Evolutionary conservation across 1,140 invertebrate species (phyloP), one percentile per base, ranked within the genome.

Genomic region (Pteromalus puparum): DNA sequence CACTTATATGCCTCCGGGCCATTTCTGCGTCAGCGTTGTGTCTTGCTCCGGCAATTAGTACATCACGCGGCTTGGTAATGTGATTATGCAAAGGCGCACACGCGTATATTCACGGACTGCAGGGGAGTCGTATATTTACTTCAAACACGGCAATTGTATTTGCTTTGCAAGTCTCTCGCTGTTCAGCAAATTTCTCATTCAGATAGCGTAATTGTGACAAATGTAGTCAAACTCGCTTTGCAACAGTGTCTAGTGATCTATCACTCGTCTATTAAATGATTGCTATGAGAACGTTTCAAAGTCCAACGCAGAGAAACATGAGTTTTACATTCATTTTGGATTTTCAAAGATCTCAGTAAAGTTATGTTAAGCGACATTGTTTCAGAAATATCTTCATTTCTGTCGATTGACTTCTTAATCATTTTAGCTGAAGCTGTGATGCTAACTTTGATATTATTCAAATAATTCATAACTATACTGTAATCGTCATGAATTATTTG

Each of bases 21-120:
- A 28, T 34, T 61, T 61, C 12, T 77, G 21, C n/a, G 30, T 67
- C 61, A 42, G 4, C 34, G 10, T 12, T 28, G 24, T 70, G 12
- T 81, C 18, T 28, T 30, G 38, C n/a, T 24, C 34, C 48, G 12
- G 7, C 80, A 82, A 74, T 74, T 74, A 74, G 30, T 82, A 74
- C 38, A 82, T 48, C 38, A 12, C 24, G 68, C 38, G 24, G 1
- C 2, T 21, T 26, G 10, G 28, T 74, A 74, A 82, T 65, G n/a
- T 42, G 30, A 74, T 82, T 61, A 65, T 82, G 28, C 42, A 82
- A 82, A 72, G 42, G 30, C 30, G 34, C 15, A 38, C 21, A 18
- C 26, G 21, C 34, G 21, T 24, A 70, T 18, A 28, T 30, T 70
- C 28, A 30, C 10, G 10, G 10, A 28, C 67, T 70, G 67, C 24